phyloP scores from a whole-genome alignment of 2,113 vertebrate genomes.

The Cryptomyrus ogoouensis region DNA sequence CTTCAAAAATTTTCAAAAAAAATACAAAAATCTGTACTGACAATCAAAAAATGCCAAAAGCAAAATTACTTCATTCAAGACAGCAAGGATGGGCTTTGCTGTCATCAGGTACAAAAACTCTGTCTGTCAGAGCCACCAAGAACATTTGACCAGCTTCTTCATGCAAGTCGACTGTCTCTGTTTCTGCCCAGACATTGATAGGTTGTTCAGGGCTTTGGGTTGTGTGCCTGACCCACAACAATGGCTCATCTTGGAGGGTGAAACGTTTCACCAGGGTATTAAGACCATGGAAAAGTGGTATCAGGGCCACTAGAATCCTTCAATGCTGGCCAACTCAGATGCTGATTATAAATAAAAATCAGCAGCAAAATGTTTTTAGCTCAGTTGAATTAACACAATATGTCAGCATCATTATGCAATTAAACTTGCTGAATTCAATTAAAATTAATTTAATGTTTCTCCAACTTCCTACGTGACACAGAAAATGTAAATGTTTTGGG shows the following conservation, averaged over 20 bases:
- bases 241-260: background rate
- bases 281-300: background rate
- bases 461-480: background rate
- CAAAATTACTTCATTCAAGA: background rate
- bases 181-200: background rate
- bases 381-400: background rate
- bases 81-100: background rate
- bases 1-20: background rate
- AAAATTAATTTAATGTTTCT: background rate
- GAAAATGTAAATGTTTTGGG: background rate
- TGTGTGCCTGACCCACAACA: background rate
- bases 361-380: background rate
- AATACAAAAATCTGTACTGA: too few species aligned
- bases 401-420: background rate
- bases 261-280: background rate
- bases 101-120: background rate
- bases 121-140: background rate
- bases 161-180: background rate
- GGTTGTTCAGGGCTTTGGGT: background rate
- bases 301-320: background rate
- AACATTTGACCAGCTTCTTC: background rate
- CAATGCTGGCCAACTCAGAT: background rate
- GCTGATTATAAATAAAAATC: background rate
- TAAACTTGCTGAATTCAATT: background rate
- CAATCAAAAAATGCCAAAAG: background rate